Evolutionary conservation across 2,797 vertebrate genomes (phyloP).

Genomic region (Threskiornis aethiopicus): DNA sequence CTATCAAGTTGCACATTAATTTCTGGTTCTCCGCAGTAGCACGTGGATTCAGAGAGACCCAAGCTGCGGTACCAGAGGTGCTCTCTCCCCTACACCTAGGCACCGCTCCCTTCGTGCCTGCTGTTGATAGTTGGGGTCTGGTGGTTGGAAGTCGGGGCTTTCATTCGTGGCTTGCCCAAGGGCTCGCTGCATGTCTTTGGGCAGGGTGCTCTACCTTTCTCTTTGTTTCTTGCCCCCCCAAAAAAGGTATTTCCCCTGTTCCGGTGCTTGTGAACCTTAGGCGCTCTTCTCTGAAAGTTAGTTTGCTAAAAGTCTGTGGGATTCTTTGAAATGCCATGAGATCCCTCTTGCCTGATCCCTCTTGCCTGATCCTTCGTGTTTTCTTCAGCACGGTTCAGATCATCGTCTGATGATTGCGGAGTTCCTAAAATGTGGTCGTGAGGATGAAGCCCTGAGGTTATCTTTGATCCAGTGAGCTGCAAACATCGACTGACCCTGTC

Average conservation of each 20-base stretch:
- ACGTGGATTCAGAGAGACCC: neutral
- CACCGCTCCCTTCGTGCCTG: neutral
- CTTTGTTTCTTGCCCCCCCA: neutral
- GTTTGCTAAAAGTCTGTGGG: neutral
- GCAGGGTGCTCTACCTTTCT: neutral
- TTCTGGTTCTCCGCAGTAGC: neutral
- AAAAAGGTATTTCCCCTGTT: neutral
- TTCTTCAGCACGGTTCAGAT: fast-evolving
- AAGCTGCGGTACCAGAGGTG: neutral
- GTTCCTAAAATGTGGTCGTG: neutral
- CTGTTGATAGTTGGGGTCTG: neutral
- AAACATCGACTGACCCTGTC: neutral
- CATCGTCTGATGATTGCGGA: fast-evolving
- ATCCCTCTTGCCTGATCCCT: neutral
- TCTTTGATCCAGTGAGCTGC: neutral
- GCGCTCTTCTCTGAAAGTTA: neutral
- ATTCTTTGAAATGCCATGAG: neutral
- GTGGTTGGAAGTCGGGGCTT: neutral
- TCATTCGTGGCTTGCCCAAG: neutral
- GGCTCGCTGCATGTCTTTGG: fast-evolving
- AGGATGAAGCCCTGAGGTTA: neutral
- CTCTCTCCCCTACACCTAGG: neutral
- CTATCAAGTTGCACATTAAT: neutral
- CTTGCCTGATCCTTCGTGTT: fast-evolving
- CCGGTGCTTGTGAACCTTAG: neutral